Base-by-base conservation (phyloP, 2,888 invertebrate species). In the Microplitis deprimator region DNA sequence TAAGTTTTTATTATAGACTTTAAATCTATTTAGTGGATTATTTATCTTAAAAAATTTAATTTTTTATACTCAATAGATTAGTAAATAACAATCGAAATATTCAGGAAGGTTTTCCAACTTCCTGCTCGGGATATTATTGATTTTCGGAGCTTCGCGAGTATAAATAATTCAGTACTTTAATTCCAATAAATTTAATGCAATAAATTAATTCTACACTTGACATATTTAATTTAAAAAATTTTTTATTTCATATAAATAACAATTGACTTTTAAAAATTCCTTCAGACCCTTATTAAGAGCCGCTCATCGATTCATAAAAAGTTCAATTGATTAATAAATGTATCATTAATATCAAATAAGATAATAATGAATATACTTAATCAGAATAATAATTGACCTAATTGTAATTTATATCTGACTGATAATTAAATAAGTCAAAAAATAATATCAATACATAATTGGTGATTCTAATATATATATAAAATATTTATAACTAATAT, bases 391-490 rank as follows among this genome's bases (percentile, higher is more conserved):
- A 50, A 50, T 50, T 50, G 50, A 50, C 50, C 50, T 50, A 50
- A 50, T 50, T 50, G 13, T 13, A 50, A 7, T 50, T 50, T 6
- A 41, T 1, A 41, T 41, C 10, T 41, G 41, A 6, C 38, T 13
- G 38, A 65, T 73, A 65, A 73, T 67, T 65, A 59, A 67, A 50
- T 50, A n/a, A 17, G 41, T 65, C 41, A 50, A 20, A 38, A 73
- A 73, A 50, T 38, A 65, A 40, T 50, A 67, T 65, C 38, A 65
- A 61, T n/a, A n/a, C 17, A 73, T 16, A n/a, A 39, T 40, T 16
- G 50, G 8, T 4, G 50, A 50, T 8, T 50, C 29, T 29, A 29
- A 29, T 60, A 13, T 60, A 13, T 60, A 60, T 60, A n/a, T 60
- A 8, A 60, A 5, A 60, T 60, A 60, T 10, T 60, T 8, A 29